phyloP scores from a whole-genome alignment of 2,797 vertebrate genomes.

The Erethizon dorsatum region DNA sequence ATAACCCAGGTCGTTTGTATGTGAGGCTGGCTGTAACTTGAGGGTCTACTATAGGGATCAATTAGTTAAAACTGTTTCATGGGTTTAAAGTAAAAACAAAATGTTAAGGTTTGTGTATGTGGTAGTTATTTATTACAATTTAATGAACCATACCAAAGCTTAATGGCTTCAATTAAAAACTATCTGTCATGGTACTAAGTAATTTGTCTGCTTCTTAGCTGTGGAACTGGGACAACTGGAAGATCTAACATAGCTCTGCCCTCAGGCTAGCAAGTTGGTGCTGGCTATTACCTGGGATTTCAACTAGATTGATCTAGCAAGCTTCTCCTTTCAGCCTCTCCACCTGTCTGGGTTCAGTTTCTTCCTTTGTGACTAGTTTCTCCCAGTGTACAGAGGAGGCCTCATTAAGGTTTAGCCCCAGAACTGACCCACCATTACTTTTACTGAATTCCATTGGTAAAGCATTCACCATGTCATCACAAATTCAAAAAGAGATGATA shows the following conservation, averaged over 20 bases:
- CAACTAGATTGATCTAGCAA: neutral
- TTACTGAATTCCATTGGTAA: neutral
- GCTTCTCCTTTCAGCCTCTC: neutral
- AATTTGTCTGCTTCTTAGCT: slow-evolving; percentile 17
- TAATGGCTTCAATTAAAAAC: slow-evolving; percentile 19
- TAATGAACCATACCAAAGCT: neutral
- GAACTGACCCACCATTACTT: neutral
- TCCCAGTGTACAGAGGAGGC: neutral
- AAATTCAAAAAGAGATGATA: neutral
- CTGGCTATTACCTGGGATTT: neutral
- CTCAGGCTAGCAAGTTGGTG: neutral
- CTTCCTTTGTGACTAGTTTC: neutral
- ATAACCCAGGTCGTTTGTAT: neutral
- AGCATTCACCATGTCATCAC: neutral
- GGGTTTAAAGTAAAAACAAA: slow-evolving; percentile 24
- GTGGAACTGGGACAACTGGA: neutral
- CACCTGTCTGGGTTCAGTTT: neutral
- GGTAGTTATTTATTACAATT: neutral
- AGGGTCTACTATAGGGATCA: neutral
- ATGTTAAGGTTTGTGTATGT: neutral
- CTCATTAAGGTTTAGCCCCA: neutral
- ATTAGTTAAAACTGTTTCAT: neutral
- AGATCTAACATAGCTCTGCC: neutral
- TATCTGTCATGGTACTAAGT: neutral
- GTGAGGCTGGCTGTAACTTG: too few relatives aligned